These are phyloP conservation scores for Heterocephalus glaber DNA, from an alignment of 2,113 vertebrate species.

Conservation along the genomic window DNA sequence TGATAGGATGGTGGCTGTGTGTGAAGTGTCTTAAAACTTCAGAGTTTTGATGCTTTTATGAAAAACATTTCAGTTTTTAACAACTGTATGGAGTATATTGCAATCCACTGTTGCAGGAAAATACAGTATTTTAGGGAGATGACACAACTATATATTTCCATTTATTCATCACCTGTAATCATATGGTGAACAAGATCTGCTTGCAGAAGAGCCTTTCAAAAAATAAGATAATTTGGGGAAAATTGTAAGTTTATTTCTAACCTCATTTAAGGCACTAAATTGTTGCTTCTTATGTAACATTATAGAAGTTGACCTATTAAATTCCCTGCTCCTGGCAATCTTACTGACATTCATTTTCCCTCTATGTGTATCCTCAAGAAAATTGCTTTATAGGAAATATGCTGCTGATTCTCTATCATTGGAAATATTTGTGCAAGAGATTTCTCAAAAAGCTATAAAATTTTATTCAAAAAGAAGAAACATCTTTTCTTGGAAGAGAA, in stretches of 20 bases:
- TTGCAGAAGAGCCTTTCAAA: conserved; percentile 49
- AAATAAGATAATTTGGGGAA: background rate
- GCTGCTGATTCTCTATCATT: conserved; percentile 26
- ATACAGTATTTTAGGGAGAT: conserved; percentile 1
- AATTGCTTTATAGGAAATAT: conserved; percentile 27
- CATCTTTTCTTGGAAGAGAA: background rate
- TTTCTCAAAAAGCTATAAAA: background rate
- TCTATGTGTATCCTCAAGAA: conserved; percentile 49
- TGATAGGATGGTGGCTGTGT: background rate
- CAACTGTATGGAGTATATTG: background rate
- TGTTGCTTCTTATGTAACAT: conserved; percentile 9
- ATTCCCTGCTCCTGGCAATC: conserved; percentile 8
- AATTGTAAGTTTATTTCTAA: conserved; percentile 43
- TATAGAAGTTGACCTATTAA: conserved; percentile 43
- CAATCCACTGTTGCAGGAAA: background rate
- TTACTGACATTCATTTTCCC: conserved; percentile 12
- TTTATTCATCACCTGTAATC: conserved; percentile 39
- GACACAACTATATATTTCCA: background rate
- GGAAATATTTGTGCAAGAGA: conserved; percentile 17
- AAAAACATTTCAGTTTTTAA: conserved; percentile 36
- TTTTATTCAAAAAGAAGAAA: conserved; percentile 9
- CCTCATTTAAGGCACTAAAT: conserved; percentile 36
- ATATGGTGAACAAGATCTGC: background rate
- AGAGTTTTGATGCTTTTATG: background rate
- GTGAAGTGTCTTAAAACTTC: background rate